Base-by-base conservation (phyloP, 1,140 invertebrate species). In the Drosophila ambigua region DNA sequence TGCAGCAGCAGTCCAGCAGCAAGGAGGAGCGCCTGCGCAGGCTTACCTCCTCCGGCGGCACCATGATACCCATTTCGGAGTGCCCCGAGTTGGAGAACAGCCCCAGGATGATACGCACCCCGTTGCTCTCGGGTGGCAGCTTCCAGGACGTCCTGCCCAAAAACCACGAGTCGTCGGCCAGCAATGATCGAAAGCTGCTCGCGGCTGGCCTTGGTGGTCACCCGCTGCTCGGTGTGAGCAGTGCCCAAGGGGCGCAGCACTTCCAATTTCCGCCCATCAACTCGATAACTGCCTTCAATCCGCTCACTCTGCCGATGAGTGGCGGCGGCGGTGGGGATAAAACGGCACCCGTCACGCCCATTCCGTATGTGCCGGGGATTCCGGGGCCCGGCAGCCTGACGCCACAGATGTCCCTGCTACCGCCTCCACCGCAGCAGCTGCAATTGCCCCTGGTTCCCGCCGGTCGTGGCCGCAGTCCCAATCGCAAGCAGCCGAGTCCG, bases 321-420 rank as follows among this genome's bases (percentile, higher is more conserved):
- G 9, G 31, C 31, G 31, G 31, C 35, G 72, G 84, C 24, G 76
- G 35, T 95, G 72, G 84, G 94, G 65, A 52, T 31, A 55, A 51
- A 5, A 7, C 28, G 94, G 95, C 60, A 93, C 16, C 94, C 24
- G 95, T 95, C n/a, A 96, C 96, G 88, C 91, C 95, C 7, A 96
- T 97, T 77, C 95, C 96, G 4, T 95, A 96, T 91, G 96, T 97
- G 5, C 96, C 96, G 2, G 97, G 96, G 9, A 97, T 97, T 90
- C 96, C 96, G 1, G 96, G 96, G 39, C 96, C 97, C 1, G 95
- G 95, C 67, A 95, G 93, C 11, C 88, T 93, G 4, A 92, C 93
- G 44, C 87, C 93, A 7, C 93, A 92, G 72, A 66, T 93, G 53
- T 90, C 74, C 0, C 26, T 77, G 52, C 43, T 88, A 49, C 78